phyloP scores from a whole-genome alignment of 2,797 vertebrate species.

The Clarias platycephalus region DNA sequence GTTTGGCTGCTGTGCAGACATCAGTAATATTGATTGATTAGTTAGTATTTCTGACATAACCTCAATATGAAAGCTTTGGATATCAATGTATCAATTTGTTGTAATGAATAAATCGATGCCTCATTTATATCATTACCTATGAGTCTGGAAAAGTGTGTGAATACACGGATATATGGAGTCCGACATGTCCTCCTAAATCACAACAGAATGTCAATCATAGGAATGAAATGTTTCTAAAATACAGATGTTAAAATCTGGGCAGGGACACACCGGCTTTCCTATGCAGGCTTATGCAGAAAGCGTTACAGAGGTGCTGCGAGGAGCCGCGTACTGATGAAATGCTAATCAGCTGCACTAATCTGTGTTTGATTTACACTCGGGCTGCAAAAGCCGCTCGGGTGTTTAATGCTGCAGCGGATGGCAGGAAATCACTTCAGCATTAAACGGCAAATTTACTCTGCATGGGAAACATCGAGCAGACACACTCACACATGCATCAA shows the following conservation, averaged over 20 bases:
- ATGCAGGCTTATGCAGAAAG: constrained; percentile 15
- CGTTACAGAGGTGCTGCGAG: constrained; percentile 24
- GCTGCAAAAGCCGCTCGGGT: constrained; percentile 59
- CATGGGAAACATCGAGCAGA: constrained; percentile 53
- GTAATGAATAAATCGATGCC: not conserved
- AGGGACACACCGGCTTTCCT: not conserved
- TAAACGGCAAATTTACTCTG: constrained; percentile 70
- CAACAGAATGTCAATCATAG: not conserved
- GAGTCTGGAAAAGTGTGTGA: not conserved
- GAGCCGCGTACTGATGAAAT: constrained; percentile 29
- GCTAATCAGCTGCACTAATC: constrained; percentile 49
- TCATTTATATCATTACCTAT: not conserved
- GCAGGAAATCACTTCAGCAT: constrained; percentile 72
- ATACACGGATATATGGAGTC: not conserved
- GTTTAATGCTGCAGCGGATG: constrained; percentile 68
- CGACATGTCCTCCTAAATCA: not conserved
- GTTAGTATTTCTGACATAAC: too few relatives aligned
- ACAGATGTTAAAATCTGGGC: not conserved
- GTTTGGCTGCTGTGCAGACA: not conserved
- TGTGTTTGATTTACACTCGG: constrained; percentile 53
- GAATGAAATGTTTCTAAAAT: not conserved
- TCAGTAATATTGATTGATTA: too few relatives aligned
- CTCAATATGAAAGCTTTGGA: too few relatives aligned
- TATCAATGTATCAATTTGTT: not conserved
- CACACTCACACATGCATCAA: constrained; percentile 42